phyloP scores from a whole-genome alignment of 2,797 vertebrate genomes.

The Cossypha polioptera region DNA sequence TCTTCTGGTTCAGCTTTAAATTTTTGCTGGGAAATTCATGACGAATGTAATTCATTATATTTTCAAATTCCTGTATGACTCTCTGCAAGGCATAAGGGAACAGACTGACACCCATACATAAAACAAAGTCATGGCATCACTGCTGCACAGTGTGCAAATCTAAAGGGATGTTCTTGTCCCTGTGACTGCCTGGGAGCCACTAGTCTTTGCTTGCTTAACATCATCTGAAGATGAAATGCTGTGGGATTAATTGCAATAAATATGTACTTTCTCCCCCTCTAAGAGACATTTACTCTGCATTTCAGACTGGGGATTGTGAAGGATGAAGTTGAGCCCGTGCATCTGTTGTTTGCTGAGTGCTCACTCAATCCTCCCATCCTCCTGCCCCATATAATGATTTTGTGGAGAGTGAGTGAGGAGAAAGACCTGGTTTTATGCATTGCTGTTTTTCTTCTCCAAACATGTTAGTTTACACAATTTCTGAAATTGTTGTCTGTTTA shows the following conservation, averaged over 20 bases:
- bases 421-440: not conserved
- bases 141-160: not conserved
- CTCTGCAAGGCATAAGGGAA: not conserved
- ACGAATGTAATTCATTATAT: not conserved
- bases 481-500: not conserved
- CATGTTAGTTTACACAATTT: not conserved
- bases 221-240: not conserved
- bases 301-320: not conserved
- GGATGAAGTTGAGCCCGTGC: not conserved
- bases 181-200: not conserved
- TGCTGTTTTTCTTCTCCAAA: not conserved
- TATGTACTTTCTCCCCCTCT: not conserved
- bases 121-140: not conserved
- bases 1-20: not conserved
- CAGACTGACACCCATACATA: not conserved
- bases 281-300: constrained; percentile 1
- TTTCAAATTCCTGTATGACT: not conserved
- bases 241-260: not conserved
- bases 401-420: not conserved
- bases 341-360: not conserved
- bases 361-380: not conserved
- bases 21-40: not conserved
- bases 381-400: not conserved
- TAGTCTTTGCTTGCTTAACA: not conserved
- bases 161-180: not conserved